phyloP scores from a whole-genome alignment of 2,888 invertebrate genomes.

The Pollenia griseotomentosa region DNA sequence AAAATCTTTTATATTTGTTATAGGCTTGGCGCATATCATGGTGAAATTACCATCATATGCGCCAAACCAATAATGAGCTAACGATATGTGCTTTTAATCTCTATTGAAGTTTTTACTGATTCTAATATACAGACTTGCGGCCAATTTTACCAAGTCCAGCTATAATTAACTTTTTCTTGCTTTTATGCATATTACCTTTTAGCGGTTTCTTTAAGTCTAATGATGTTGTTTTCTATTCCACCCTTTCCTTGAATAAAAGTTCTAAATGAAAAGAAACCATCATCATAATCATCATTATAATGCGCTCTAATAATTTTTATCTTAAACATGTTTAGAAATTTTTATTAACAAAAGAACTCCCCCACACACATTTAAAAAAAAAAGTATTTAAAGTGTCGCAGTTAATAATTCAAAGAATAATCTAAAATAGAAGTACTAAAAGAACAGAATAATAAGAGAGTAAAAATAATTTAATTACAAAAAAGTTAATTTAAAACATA shows the following conservation, averaged over 20 bases:
- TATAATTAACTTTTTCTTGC: background rate
- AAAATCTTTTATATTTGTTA: too few species aligned
- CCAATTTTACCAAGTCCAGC: too few species aligned
- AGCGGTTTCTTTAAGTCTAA: constrained; percentile 2
- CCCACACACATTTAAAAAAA: background rate
- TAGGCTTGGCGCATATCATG: too few species aligned
- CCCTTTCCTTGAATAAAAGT: background rate
- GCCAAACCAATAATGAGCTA: too few species aligned
- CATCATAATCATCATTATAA: constrained; percentile 26
- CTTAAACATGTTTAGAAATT: background rate
- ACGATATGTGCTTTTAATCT: too few species aligned
- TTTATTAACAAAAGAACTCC: background rate
- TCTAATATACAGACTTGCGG: too few species aligned
- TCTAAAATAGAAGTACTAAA: background rate
- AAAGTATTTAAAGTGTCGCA: constrained; percentile 8
- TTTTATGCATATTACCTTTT: background rate
- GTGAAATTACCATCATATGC: too few species aligned
- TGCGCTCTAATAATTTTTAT: constrained; percentile 55
- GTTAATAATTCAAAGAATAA: constrained; percentile 9
- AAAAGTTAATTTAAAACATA: background rate
- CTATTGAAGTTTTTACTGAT: too few species aligned
- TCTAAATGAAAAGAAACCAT: background rate
- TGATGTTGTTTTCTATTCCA: background rate
- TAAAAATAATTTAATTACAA: background rate
- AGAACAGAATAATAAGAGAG: background rate